Conservation (phyloP, 2,113 vertebrate species). For the Eurypyga helias region DNA sequence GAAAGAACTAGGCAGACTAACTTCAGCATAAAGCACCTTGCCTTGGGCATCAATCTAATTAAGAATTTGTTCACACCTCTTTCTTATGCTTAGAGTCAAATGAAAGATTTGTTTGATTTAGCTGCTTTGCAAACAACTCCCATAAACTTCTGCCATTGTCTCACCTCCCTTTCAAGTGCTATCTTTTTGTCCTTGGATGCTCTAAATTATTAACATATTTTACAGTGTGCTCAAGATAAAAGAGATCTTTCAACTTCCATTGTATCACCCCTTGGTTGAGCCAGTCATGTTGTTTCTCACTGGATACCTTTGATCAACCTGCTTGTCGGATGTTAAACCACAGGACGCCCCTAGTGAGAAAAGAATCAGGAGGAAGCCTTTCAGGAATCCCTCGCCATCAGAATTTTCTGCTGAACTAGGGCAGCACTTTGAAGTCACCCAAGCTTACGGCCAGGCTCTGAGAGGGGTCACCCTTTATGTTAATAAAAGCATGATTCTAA, state of each 20-base stretch:
- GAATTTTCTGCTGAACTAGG: background rate
- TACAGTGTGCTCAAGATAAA: constrained; percentile 40
- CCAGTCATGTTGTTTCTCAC: background rate
- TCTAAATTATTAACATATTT: constrained; percentile 47
- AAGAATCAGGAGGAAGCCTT: background rate
- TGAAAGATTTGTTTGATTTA: constrained; percentile 39
- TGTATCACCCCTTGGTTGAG: background rate
- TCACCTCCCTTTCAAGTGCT: constrained; percentile 38
- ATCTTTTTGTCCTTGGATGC: constrained; percentile 42
- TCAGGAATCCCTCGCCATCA: background rate
- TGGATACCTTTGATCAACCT: constrained; percentile 49
- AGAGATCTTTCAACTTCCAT: background rate
- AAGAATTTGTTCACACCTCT: constrained; percentile 37
- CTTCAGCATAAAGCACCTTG: background rate
- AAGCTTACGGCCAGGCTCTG: background rate
- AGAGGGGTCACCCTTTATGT: background rate
- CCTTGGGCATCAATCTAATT: constrained; percentile 2
- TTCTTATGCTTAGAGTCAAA: background rate
- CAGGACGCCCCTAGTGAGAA: background rate
- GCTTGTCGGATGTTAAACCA: background rate
- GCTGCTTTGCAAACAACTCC: constrained; percentile 28
- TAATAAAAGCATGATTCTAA: background rate
- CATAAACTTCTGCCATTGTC: constrained; percentile 8
- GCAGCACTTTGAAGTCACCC: background rate
- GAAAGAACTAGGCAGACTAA: background rate